Conservation (phyloP, 92 coral and sea anemone species). For the Palythoa grandis region DNA sequence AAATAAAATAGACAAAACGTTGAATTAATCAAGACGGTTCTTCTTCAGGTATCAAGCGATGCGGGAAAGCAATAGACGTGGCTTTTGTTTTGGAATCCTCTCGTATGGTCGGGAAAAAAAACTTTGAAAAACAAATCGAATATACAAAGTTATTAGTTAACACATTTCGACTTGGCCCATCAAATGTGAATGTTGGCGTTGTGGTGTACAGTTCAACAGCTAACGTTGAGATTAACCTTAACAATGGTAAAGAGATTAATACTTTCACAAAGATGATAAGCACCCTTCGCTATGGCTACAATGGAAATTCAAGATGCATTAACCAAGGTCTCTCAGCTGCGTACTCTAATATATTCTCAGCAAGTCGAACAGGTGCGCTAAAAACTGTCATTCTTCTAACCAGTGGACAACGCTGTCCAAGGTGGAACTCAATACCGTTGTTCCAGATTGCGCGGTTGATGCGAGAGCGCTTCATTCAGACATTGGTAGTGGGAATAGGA, state of each 20-base stretch:
- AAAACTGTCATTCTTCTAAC: neutral
- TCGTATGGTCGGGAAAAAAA: neutral
- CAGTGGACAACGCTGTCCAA: neutral
- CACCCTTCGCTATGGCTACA: neutral
- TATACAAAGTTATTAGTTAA: neutral
- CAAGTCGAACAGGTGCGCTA: neutral
- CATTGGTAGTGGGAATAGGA: neutral
- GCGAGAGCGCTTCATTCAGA: constrained; percentile 22
- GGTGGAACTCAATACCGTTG: neutral
- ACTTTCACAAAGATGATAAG: neutral
- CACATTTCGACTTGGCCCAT: constrained; percentile 8
- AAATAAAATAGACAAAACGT: no score
- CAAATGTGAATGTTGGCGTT: neutral
- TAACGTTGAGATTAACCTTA: neutral
- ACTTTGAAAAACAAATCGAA: neutral
- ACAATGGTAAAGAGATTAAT: neutral
- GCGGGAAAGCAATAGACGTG: neutral
- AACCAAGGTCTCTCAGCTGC: constrained; percentile 7
- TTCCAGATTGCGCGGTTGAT: neutral
- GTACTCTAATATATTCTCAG: neutral
- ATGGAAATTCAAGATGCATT: constrained; percentile 12
- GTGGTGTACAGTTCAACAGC: constrained; percentile 8
- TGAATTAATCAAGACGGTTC: neutral
- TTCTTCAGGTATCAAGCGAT: neutral
- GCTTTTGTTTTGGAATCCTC: constrained; percentile 9